Evolutionary conservation across 2,113 vertebrate species (phyloP).

Genomic region (Lonchura striata): DNA sequence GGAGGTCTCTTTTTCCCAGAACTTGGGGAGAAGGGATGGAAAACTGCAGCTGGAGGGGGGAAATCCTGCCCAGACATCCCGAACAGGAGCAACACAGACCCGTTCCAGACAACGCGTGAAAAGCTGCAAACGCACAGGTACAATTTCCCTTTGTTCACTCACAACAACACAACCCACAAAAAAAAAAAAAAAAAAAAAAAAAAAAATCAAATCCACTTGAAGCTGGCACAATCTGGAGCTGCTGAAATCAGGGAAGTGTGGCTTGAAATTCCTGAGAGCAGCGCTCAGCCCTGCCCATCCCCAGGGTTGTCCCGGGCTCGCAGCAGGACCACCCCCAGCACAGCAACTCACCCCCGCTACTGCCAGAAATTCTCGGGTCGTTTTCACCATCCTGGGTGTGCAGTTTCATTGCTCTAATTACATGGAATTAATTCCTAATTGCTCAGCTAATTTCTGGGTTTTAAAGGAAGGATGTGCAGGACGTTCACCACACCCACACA

Average conservation of each 20-base stretch:
- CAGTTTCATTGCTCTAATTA: conserved; percentile 25
- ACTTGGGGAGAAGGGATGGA: not conserved
- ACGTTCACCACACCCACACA: not conserved
- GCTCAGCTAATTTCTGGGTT: conserved; percentile 17
- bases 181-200: too few species aligned
- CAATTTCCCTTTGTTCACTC: not conserved
- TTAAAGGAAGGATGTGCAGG: not conserved
- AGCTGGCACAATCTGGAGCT: not conserved
- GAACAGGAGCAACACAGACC: accelerated
- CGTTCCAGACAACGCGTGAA: accelerated
- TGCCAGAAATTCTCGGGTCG: not conserved
- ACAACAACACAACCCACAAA: not conserved
- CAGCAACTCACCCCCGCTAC: not conserved
- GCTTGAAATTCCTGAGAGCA: not conserved
- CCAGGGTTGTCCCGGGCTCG: not conserved
- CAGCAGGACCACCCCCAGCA: not conserved
- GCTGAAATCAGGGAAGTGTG: accelerated
- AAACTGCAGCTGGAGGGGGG: not conserved
- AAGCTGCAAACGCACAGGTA: not conserved
- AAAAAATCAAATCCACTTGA: not conserved
- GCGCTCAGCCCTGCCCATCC: not conserved
- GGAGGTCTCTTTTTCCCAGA: accelerated
- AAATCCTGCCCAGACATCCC: not conserved
- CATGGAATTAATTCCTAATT: conserved; percentile 47
- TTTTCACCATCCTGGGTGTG: not conserved